Evolutionary conservation across 2,888 invertebrate species (phyloP), one percentile per base, ranked within the genome.

Genomic region (Tricholauxania praeusta): DNA sequence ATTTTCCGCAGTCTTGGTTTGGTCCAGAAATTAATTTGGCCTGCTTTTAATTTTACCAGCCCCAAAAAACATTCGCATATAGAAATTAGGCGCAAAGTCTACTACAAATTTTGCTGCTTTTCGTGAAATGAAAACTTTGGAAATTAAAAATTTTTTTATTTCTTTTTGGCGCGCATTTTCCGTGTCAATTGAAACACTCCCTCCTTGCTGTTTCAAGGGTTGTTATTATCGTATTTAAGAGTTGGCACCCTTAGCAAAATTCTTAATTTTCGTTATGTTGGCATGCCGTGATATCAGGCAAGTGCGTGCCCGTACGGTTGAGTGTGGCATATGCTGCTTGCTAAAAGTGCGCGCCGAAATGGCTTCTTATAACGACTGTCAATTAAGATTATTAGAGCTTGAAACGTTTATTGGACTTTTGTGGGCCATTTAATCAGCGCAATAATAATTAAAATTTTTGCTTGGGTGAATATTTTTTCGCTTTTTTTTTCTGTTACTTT

Each of bases 371-470:
- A 82, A 80, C 79, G 82, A 79, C 78, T 81, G 80, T 79, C 84
- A 86, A 85, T 86, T 86, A 87, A 83, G 82, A 81, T 86, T 85
- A 86, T 85, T 85, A 82, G 82, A 82, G 82, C 83, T 81, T 80
- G 80, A 82, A 80, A 70, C 78, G 77, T 83, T 85, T 82, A 84
- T 82, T 80, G 80, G 81, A 80, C 84, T 83, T 84, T 80, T 81
- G 86, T 83, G 85, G 84, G 80, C 80, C 81, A 81, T 82, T 83
- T 74, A 73, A 78, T 78, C 77, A 76, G 78, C 75, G 60, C 60
- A 75, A 81, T 80, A 81, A 84, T 83, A 83, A 85, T 83, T 80
- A 80, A 75, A 78, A 80, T 79, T 82, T 82, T 80, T 74, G 78
- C 78, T 81, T 73, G 68, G 74, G 51, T 74, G 59, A 74, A 17